Evolutionary conservation across 2,797 vertebrate genomes (phyloP).

Genomic region (Etheostoma perlongum): DNA sequence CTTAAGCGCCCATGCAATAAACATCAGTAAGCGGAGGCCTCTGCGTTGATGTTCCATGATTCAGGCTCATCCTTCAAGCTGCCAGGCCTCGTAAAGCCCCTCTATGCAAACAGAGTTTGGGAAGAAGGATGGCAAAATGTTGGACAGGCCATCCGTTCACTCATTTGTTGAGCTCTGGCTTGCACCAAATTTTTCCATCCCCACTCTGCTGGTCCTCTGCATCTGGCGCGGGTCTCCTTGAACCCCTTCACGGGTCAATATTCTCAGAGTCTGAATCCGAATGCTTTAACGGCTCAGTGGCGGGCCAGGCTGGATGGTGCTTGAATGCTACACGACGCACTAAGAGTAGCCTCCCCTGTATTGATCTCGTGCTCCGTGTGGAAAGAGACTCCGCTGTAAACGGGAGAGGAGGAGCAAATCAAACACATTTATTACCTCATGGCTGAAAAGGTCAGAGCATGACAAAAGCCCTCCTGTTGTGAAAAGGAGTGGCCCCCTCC

Average conservation of each 20-base stretch:
- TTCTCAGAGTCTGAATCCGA: conserved; percentile 51
- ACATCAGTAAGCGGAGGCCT: conserved; percentile 73
- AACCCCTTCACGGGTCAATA: conserved; percentile 63
- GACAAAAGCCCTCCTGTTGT: conserved; percentile 85
- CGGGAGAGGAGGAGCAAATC: conserved; percentile 79
- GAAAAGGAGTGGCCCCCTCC: conserved; percentile 71
- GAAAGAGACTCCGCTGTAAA: conserved; percentile 67
- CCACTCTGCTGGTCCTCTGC: conserved; percentile 54
- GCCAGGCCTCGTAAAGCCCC: conserved; percentile 72
- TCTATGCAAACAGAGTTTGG: conserved; percentile 48
- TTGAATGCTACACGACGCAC: conserved; percentile 55
- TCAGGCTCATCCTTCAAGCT: conserved; percentile 71
- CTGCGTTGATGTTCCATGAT: conserved; percentile 60
- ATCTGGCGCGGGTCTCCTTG: conserved; percentile 54
- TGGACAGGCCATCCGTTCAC: conserved; percentile 34
- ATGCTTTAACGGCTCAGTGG: conserved; percentile 60
- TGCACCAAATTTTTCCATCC: conserved; percentile 55
- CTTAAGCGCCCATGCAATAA: conserved; percentile 76
- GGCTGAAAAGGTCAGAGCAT: conserved; percentile 76
- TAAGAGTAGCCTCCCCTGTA: conserved; percentile 34
- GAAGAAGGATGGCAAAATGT: conserved; percentile 45
- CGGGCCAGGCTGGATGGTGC: conserved; percentile 52
- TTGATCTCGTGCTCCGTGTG: conserved; percentile 48
- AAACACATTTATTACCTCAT: conserved; percentile 81
- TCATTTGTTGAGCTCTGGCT: conserved; percentile 43